These are phyloP conservation scores for Rhineura floridana DNA, from an alignment of 2,113 vertebrate genomes.

Conservation along the genomic window DNA sequence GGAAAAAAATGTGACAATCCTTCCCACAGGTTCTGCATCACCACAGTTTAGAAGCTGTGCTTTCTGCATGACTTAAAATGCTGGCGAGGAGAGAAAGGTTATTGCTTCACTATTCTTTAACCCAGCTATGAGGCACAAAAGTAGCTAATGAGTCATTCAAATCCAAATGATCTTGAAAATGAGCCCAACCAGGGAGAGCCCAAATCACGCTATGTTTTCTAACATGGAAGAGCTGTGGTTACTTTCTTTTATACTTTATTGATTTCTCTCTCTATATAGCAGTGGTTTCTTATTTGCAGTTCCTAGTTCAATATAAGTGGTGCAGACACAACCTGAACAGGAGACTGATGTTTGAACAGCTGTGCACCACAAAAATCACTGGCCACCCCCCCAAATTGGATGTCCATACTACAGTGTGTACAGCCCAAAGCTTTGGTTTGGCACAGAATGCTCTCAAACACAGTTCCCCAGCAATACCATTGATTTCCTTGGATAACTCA, in stretches of 20 bases:
- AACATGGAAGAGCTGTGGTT: not conserved
- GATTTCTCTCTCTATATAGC: not conserved
- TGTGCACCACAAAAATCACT: not conserved
- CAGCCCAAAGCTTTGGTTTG: not conserved
- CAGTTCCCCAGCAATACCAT: no score
- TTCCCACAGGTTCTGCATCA: not conserved
- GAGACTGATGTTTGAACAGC: not conserved
- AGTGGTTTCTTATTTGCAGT: not conserved
- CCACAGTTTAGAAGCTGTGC: not conserved
- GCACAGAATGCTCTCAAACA: not conserved
- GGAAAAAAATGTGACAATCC: no score
- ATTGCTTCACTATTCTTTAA: not conserved
- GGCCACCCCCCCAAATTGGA: no score
- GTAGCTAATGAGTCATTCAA: not conserved
- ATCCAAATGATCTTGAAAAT: not conserved
- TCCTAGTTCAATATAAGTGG: not conserved
- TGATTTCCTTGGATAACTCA: no score
- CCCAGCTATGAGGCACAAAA: not conserved
- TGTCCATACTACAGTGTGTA: not conserved
- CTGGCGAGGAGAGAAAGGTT: not conserved
- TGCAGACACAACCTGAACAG: not conserved
- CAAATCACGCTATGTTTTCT: no score
- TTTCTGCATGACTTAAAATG: not conserved
- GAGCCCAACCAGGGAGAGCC: not conserved
- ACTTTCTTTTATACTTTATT: not conserved